Base-by-base conservation (phyloP, 2,888 invertebrate genomes). In the Microctonus brassicae region DNA sequence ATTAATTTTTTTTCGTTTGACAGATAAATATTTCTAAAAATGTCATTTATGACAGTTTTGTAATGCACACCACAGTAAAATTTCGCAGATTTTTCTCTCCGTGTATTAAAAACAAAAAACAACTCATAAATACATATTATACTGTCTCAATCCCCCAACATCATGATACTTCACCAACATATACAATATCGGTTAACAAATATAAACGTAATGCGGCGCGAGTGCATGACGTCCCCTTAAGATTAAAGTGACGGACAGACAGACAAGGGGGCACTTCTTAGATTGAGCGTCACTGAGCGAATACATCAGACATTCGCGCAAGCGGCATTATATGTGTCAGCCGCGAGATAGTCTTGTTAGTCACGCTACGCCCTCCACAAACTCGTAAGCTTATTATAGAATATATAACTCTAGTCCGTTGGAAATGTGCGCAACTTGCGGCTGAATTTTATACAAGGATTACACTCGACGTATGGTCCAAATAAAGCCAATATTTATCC, bases 281-380 rank as follows among this genome's bases (percentile, higher is more conserved):
- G 74, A 72, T 74, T 66, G 72, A 79, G 75, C 74, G 61, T 62
- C 78, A 75, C 77, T n/a, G n/a, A n/a, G n/a, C 79, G 47, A 47
- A 17, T 47, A 47, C 69, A 79, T 80, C 81, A 83, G 79, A 80
- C 76, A 80, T 78, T 70, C 72, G 75, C 72, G 17, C 17, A 17
- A n/a, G 47, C 47, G 69, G 73, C 70, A 58, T 33, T 70, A 17
- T 17, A 47, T 47, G 72, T 64, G 67, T 77, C 79, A 78, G 78
- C 75, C 80, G 79, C 80, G 83, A 80, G 84, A 82, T 83, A 83
- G 83, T 79, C 84, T 83, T 81, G 82, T 83, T 83, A 83, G 83
- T 80, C 81, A 76, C 78, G 72, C 61, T 72, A 69, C 75, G 64
- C 63, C 74, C 67, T 53, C 55, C 73, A 66, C 63, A 73, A 42